These are phyloP conservation scores for Ptilonorhynchus violaceus DNA, from an alignment of 2,113 vertebrate species.

Conservation along the genomic window DNA sequence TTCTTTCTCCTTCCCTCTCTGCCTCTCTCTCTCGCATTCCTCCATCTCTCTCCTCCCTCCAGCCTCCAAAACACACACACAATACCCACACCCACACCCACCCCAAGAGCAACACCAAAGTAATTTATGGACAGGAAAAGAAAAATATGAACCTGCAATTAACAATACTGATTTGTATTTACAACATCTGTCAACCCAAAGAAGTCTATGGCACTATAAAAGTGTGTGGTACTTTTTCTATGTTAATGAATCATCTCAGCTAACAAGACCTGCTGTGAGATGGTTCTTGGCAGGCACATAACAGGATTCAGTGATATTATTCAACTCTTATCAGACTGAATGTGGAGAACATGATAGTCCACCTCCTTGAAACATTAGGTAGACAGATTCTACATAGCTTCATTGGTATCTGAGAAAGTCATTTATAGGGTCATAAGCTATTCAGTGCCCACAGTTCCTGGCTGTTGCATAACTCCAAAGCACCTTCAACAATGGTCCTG, in stretches of 20 bases:
- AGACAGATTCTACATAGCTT: neutral
- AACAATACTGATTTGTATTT: neutral
- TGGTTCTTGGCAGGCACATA: neutral
- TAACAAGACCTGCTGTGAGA: neutral
- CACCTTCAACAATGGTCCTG: neutral
- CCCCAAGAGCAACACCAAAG: neutral
- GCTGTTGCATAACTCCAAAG: neutral
- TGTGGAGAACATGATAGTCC: neutral
- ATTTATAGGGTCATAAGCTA: neutral
- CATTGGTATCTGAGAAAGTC: neutral
- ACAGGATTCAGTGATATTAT: neutral
- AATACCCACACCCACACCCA: too few species aligned
- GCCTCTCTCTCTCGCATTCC: neutral
- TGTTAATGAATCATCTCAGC: neutral
- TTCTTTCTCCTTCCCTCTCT: neutral
- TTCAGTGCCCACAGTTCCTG: neutral
- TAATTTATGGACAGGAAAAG: neutral
- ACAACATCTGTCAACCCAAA: neutral
- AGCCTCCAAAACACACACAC: neutral
- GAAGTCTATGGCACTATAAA: neutral
- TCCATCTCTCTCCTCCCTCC: neutral
- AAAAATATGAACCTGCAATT: neutral
- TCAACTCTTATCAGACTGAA: neutral
- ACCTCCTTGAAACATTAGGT: neutral
- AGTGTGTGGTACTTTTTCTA: neutral